These are phyloP conservation scores for Bicyclus anynana DNA, from an alignment of 1,140 invertebrate genomes.

Conservation along the genomic window DNA sequence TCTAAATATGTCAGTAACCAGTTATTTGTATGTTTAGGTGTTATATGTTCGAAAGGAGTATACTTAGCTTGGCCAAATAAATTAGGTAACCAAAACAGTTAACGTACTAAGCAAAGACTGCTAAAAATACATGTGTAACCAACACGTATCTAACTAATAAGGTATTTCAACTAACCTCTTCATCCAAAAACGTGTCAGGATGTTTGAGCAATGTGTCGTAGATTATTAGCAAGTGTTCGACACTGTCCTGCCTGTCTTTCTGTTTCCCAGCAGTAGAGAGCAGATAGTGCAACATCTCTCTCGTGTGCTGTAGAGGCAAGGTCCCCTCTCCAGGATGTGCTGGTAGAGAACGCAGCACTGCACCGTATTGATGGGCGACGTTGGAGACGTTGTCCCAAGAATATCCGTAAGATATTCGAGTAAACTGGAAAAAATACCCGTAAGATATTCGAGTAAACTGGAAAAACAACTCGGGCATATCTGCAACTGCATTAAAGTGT, in stretches of 20 bases:
- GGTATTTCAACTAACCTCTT: slow-evolving; percentile 43
- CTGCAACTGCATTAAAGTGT: too few species aligned
- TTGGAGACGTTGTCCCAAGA: slow-evolving; percentile 77
- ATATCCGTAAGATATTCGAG: slow-evolving; percentile 80
- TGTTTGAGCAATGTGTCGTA: slow-evolving; percentile 61
- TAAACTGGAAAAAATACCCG: slow-evolving; percentile 74
- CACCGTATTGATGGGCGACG: slow-evolving; percentile 71
- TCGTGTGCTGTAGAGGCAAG: slow-evolving; percentile 47
- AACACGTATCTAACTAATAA: not conserved
- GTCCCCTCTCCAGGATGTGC: slow-evolving; percentile 78
- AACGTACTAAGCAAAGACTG: too few species aligned
- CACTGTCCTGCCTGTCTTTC: slow-evolving; percentile 42
- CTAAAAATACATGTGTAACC: too few species aligned
- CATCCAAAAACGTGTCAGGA: slow-evolving; percentile 65
- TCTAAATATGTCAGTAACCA: too few species aligned
- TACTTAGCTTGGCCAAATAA: too few species aligned
- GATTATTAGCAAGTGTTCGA: slow-evolving; percentile 52
- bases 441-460: too few species aligned
- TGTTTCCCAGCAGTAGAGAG: slow-evolving; percentile 48
- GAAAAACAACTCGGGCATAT: too few species aligned
- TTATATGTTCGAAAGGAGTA: too few species aligned
- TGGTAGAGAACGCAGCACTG: slow-evolving; percentile 69
- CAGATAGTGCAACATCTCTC: slow-evolving; percentile 55
- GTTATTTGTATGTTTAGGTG: too few species aligned
- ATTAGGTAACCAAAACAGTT: too few species aligned